Evolutionary conservation across 2,888 invertebrate genomes (phyloP), one percentile per base, ranked within the genome.

Genomic region (Chaetoderma sp.): DNA sequence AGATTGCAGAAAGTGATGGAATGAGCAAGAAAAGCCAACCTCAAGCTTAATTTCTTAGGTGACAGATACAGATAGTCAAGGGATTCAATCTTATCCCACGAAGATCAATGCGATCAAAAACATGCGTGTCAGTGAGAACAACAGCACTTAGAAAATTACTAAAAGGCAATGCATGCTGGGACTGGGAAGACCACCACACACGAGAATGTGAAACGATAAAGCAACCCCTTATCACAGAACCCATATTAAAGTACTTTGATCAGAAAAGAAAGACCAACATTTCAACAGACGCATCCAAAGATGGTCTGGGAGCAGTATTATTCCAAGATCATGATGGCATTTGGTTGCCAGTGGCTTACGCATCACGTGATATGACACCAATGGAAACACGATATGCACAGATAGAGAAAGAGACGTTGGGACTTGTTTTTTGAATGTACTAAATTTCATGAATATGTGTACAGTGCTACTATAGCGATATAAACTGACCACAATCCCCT

Each of bases 41-140:
- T n/a, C n/a, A n/a, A 39, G 18, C 49, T 62, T 47, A 56, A 62
- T 45, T 10, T 63, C 42, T 63, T 58, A 30, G 58, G 63, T 18
- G 42, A 58, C 27, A 18, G n/a, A 13, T 47, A 55, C 13, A 50
- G 44, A 1, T 13, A 16, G n/a, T 25, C 16, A 23, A 21, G 61
- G 61, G 23, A 16, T 61, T 2, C n/a, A 55, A 54, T 18, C 54
- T 23, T 45, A 55, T 44, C 25, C 42, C n/a, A n/a, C n/a, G n/a
- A n/a, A n/a, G n/a, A n/a, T n/a, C n/a, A n/a, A n/a, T n/a, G n/a
- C n/a, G n/a, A n/a, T n/a, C n/a, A n/a, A n/a, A n/a, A n/a, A n/a
- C n/a, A n/a, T n/a, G n/a, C n/a, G n/a, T 45, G 18, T 45, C 47
- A 45, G 6, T 6, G 18, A 45, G 6, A 45, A 33, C n/a, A 23